These are phyloP conservation scores for Neodon shergylaensis DNA, from an alignment of 2,113 vertebrate genomes.

Conservation along the genomic window DNA sequence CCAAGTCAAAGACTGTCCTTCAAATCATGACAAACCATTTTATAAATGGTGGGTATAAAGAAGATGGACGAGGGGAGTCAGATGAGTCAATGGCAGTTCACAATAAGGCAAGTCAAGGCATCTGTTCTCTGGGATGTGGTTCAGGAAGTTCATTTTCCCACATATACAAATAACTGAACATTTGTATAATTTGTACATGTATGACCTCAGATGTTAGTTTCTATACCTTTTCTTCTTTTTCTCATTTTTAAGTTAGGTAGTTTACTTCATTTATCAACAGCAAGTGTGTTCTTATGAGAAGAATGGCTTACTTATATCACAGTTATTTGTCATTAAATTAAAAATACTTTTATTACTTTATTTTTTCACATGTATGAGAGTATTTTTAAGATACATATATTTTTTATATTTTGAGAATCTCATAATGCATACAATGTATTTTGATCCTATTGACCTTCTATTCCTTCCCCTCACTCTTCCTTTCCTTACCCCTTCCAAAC, in stretches of 20 bases:
- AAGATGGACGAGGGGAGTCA: neutral
- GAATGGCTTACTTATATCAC: neutral
- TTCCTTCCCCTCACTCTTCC: neutral
- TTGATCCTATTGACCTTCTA: neutral
- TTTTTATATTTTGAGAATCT: neutral
- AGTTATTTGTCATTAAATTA: neutral
- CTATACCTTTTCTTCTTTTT: neutral
- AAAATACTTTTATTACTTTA: neutral
- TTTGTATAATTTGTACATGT: neutral
- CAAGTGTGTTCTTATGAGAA: neutral
- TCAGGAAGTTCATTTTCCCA: neutral
- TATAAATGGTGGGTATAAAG: conserved; percentile 35
- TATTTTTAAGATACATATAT: neutral
- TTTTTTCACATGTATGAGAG: neutral
- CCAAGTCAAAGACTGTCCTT: conserved; percentile 45
- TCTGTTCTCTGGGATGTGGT: neutral
- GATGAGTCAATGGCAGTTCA: neutral
- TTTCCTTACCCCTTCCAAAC: neutral
- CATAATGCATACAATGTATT: neutral
- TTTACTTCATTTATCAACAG: neutral
- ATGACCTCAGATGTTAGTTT: neutral
- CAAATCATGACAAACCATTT: conserved; percentile 18
- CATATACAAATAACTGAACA: neutral
- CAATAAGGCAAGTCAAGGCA: conserved; percentile 20
- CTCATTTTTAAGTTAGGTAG: neutral